These are phyloP conservation scores for Lucilia cuprina DNA, from an alignment of 1,140 invertebrate species.

Conservation along the genomic window DNA sequence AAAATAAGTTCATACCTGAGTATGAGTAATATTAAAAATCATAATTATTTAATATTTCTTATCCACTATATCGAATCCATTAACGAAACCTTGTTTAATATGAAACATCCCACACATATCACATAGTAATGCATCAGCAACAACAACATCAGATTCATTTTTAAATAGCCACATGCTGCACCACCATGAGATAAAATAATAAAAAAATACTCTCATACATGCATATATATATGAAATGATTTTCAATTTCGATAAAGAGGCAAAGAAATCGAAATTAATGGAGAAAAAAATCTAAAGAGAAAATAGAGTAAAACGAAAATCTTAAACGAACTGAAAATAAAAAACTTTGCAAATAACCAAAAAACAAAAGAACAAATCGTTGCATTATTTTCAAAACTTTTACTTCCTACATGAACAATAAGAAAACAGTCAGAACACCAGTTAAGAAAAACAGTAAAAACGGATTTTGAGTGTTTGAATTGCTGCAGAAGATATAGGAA, in stretches of 20 bases:
- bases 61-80: background rate
- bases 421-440: background rate
- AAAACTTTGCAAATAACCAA: background rate
- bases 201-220: background rate
- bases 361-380: background rate
- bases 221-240: background rate
- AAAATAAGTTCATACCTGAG: too few species aligned
- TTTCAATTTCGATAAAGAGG: conserved; percentile 1
- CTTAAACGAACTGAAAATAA: background rate
- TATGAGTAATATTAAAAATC: too few species aligned
- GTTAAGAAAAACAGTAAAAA: background rate
- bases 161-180: background rate
- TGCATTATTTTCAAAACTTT: background rate
- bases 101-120: background rate
- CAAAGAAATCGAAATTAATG: conserved; percentile 13
- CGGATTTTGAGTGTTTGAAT: background rate
- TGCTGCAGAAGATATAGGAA: background rate
- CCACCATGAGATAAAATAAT: background rate
- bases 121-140: background rate
- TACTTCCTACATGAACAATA: background rate
- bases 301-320: background rate
- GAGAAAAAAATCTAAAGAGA: background rate
- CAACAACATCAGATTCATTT: background rate
- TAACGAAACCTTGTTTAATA: background rate
- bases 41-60: background rate